Evolutionary conservation across 2,797 vertebrate genomes (phyloP).

Genomic region (Aulostomus chinensis): DNA sequence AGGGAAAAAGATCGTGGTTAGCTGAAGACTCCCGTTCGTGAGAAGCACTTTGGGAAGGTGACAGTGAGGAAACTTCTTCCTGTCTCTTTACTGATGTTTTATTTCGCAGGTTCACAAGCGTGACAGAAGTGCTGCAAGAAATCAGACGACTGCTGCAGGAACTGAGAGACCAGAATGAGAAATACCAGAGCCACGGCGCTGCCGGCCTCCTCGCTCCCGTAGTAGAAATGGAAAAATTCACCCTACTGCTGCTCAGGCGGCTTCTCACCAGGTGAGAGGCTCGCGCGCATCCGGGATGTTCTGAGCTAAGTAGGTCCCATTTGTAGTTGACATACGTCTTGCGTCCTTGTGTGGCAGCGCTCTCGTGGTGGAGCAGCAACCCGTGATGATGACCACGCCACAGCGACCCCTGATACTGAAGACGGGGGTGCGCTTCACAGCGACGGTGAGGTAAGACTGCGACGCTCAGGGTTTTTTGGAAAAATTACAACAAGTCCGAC

Average conservation of each 20-base stretch:
- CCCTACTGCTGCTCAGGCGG: too few species aligned
- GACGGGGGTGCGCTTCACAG: slow-evolving; percentile 85
- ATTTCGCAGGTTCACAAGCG: slow-evolving; percentile 81
- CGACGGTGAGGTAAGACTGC: slow-evolving; percentile 85
- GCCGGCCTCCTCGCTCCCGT: neutral
- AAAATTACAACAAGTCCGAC: too few species aligned
- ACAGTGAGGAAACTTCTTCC: too few species aligned
- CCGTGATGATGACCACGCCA: slow-evolving; percentile 84
- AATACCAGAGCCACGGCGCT: neutral
- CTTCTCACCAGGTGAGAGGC: too few species aligned
- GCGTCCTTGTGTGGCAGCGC: too few species aligned
- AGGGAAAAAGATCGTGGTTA: too few species aligned
- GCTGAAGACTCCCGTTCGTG: too few species aligned
- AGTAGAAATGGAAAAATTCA: neutral
- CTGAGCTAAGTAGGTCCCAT: too few species aligned
- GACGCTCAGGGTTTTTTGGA: too few species aligned
- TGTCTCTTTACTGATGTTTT: neutral
- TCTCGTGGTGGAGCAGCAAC: slow-evolving; percentile 91
- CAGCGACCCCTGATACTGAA: slow-evolving; percentile 88
- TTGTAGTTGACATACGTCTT: too few species aligned
- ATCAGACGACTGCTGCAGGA: slow-evolving; percentile 75
- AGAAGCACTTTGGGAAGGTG: too few species aligned
- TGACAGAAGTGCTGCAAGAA: slow-evolving; percentile 78
- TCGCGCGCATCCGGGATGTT: too few species aligned
- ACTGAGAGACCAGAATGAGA: slow-evolving; percentile 74